Base-by-base conservation (phyloP, 2,888 invertebrate genomes). In the Phyllotreta striolata region DNA sequence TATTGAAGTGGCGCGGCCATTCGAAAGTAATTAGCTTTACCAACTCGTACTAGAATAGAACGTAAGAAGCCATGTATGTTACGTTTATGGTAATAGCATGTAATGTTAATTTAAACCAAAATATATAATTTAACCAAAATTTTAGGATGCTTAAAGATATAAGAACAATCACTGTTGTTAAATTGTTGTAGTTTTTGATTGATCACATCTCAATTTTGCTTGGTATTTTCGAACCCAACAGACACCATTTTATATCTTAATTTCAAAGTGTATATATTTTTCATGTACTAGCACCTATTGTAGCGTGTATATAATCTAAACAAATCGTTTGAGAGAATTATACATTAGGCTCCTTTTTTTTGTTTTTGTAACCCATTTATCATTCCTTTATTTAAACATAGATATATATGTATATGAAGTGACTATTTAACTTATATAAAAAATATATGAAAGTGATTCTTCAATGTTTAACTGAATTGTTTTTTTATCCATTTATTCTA, bases 331-430 rank as follows among this genome's bases (percentile, higher is more conserved):
- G 39, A 35, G 41, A 56, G 52, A 51, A 52, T 52, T 60, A 60
- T 59, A 41, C 43, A 39, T 38, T 60, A 35, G 9, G 56, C 35
- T 56, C 43, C n/a, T 55, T 55, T 59, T 56, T 55, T 56, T 66
- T 63, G 47, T 49, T 62, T 58, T 63, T 46, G 55, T 66, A 63
- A 39, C 54, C 52, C 46, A 56, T 62, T 63, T 66, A 63, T 63
- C 66, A 66, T 63, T 66, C 62, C 60, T 63, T 54, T 63, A 61
- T 66, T 63, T 63, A 63, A 60, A 63, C 52, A 66, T 66, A 66
- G 59, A 68, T 66, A 66, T 64, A 64, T 64, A 59, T 68, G 62
- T 67, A 64, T 64, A 66, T 64, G 64, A 62, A 55, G 58, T 62
- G 58, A 63, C 64, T 61, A 59, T 62, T 66, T 66, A 67, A 67